Conservation (phyloP, 1,140 invertebrate genomes). For the Chironomus striatipennis region DNA sequence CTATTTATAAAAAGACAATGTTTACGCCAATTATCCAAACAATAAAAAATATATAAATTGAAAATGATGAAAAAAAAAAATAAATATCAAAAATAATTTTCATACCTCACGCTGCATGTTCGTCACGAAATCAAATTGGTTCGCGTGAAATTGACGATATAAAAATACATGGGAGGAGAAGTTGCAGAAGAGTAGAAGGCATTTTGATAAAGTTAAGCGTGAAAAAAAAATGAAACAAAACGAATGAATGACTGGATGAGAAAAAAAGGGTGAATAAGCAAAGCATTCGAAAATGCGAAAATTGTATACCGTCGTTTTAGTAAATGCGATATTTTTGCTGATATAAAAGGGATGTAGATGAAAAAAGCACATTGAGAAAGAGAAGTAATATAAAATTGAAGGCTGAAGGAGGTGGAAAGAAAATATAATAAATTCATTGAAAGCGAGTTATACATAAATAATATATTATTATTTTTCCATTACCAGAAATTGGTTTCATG, state of each 20-base stretch:
- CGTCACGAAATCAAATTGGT: conserved; percentile 2
- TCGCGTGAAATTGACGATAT: background rate
- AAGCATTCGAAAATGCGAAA: background rate
- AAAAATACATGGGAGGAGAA: background rate
- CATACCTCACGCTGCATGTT: background rate
- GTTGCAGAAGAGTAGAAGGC: background rate
- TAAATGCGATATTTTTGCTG: too few species aligned
- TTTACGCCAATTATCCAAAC: too few species aligned
- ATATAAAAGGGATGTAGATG: background rate
- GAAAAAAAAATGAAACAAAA: too few species aligned
- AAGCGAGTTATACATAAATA: conserved; percentile 20
- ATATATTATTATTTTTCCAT: conserved; percentile 24
- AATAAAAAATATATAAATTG: too few species aligned
- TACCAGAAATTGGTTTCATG: conserved; percentile 21
- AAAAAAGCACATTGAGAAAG: background rate
- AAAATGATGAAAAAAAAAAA: too few species aligned
- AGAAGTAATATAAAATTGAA: background rate
- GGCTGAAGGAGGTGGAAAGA: background rate
- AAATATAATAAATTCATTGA: conserved; percentile 17
- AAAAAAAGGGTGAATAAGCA: background rate
- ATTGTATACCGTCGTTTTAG: background rate
- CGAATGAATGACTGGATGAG: background rate
- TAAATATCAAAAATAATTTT: background rate
- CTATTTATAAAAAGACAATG: too few species aligned
- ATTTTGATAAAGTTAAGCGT: background rate